A percentile compares a stretch with the other conserved stretches of the same genome.
phyloP scores from a whole-genome alignment of 2,888 invertebrate species.

The Lacanobia wlatinum region DNA sequence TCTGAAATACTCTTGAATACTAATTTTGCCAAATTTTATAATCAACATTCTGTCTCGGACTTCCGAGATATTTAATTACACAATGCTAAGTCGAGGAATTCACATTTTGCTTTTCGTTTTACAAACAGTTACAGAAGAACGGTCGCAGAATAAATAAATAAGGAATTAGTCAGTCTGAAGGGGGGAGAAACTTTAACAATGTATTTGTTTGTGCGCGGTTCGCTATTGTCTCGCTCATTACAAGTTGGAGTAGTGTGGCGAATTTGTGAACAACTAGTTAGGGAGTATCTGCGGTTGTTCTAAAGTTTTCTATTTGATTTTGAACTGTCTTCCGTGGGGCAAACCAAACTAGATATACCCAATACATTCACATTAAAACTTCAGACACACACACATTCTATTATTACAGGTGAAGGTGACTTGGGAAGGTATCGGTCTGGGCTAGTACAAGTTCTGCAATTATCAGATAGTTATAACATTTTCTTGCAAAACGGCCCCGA shows the following conservation, averaged over 20 bases:
- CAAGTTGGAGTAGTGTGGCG: slow-evolving; percentile 1
- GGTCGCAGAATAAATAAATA: slow-evolving; percentile 28
- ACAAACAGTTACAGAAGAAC: slow-evolving; percentile 44
- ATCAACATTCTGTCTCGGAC: slow-evolving; percentile 3
- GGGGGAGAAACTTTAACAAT: neutral
- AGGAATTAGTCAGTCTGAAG: neutral
- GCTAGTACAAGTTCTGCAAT: too few relatives aligned
- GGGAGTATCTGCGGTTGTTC: too few relatives aligned
- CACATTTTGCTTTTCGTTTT: slow-evolving; percentile 28
- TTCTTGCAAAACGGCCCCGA: neutral
- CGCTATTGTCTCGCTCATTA: slow-evolving; percentile 15
- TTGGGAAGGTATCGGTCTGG: too few relatives aligned
- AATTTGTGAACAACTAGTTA: too few relatives aligned
- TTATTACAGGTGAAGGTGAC: too few relatives aligned
- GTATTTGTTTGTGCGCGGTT: slow-evolving; percentile 6
- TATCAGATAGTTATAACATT: neutral
- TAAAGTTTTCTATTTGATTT: too few relatives aligned
- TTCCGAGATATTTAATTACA: slow-evolving; percentile 15
- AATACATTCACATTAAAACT: too few relatives aligned
- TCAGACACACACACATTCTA: too few relatives aligned
- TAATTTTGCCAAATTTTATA: slow-evolving; percentile 12
- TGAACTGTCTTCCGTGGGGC: too few relatives aligned
- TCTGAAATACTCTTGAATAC: slow-evolving; percentile 10
- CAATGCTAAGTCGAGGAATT: slow-evolving; percentile 5
- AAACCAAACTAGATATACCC: too few relatives aligned